A percentile compares a stretch with the other conserved stretches of the same genome.
These are phyloP conservation scores for Notechis scutatus DNA, from an alignment of 2,113 vertebrate genomes.

Conservation along the genomic window DNA sequence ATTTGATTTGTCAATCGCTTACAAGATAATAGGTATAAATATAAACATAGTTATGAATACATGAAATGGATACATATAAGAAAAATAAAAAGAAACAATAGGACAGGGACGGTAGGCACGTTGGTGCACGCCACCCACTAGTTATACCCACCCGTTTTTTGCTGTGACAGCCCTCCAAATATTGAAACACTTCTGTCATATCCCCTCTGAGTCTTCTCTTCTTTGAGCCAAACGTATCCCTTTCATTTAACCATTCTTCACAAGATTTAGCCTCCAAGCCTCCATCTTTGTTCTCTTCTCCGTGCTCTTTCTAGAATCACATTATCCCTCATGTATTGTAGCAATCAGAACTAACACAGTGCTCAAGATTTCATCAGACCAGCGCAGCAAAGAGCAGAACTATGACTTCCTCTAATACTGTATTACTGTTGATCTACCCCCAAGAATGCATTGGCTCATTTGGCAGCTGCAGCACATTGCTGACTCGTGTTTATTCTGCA, in stretches of 20 bases:
- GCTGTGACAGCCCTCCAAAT: background rate
- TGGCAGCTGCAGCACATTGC: background rate
- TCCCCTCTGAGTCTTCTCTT: background rate
- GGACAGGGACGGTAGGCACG: too few species aligned
- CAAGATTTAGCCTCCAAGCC: background rate
- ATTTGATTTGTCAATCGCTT: too few species aligned
- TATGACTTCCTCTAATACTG: background rate
- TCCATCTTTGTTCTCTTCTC: background rate
- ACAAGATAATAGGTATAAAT: too few species aligned
- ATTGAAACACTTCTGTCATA: background rate
- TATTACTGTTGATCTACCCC: background rate
- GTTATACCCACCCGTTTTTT: background rate
- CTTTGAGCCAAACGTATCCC: background rate
- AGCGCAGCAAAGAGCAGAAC: background rate
- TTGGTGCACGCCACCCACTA: too few species aligned
- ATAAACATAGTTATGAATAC: too few species aligned
- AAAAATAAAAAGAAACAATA: too few species aligned
- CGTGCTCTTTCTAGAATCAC: background rate
- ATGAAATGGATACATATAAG: too few species aligned
- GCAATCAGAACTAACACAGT: background rate
- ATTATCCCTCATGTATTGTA: background rate
- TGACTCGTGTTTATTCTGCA: background rate
- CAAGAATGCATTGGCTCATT: background rate
- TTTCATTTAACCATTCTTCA: background rate
- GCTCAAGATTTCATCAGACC: background rate